These are phyloP conservation scores for Myotis lucifugus DNA, from an alignment of 2,113 vertebrate genomes.

Conservation along the genomic window DNA sequence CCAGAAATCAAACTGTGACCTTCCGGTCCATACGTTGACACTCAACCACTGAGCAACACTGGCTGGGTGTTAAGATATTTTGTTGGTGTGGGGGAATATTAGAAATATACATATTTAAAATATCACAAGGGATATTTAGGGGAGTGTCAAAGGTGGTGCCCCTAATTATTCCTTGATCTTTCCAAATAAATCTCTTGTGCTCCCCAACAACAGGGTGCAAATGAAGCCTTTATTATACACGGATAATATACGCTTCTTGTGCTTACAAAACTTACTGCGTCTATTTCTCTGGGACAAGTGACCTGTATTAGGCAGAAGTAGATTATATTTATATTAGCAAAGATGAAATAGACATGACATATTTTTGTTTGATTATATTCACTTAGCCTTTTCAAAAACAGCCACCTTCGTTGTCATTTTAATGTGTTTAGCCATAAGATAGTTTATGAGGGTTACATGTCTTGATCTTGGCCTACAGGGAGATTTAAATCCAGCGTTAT, in stretches of 20 bases:
- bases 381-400: background rate
- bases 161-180: too few species aligned
- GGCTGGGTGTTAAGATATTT: background rate
- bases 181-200: too few species aligned
- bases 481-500: background rate
- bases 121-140: background rate
- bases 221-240: background rate
- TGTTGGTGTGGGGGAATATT: background rate
- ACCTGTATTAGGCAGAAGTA: background rate
- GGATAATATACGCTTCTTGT: background rate
- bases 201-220: background rate
- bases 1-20: too few species aligned
- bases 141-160: too few species aligned
- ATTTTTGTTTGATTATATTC: background rate
- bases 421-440: background rate
- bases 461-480: background rate
- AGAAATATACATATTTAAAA: background rate
- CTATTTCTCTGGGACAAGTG: background rate
- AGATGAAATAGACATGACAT: background rate
- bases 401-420: background rate
- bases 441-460: background rate
- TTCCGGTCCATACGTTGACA: too few species aligned
- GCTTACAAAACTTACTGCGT: background rate
- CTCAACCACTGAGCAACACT: too few species aligned
- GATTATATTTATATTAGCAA: background rate